These are phyloP conservation scores for Rhegmatorhina hoffmannsi DNA, from an alignment of 2,113 vertebrate species.

Conservation along the genomic window DNA sequence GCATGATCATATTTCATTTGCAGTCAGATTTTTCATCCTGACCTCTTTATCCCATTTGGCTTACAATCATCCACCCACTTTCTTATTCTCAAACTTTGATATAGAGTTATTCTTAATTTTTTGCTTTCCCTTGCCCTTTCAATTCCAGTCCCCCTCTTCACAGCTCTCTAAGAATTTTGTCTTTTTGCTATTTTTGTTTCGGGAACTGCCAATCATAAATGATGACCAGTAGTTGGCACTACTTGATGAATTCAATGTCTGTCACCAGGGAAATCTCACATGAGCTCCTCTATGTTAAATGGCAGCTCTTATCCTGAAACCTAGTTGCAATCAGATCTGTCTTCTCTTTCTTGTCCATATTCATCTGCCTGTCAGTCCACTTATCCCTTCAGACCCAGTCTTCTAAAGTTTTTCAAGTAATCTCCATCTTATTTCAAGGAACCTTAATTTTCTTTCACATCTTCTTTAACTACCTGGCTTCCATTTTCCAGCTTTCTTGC, in stretches of 20 bases:
- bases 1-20: background rate
- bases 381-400: background rate
- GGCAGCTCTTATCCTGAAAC: background rate
- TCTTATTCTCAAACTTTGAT: background rate
- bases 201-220: background rate
- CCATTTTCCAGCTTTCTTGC: background rate
- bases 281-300: background rate
- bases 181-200: background rate
- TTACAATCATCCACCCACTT: background rate
- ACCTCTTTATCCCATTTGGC: background rate
- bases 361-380: background rate
- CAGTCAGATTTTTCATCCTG: background rate
- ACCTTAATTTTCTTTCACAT: background rate
- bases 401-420: background rate
- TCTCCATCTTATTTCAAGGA: background rate
- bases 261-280: background rate
- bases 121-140: background rate
- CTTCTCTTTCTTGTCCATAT: background rate
- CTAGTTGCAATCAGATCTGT: background rate
- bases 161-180: background rate
- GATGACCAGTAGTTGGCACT: background rate
- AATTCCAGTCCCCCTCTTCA: background rate
- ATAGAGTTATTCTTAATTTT: background rate
- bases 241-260: background rate
- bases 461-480: background rate